A percentile compares a stretch with the other conserved stretches of the same genome.
phyloP scores from a whole-genome alignment of 2,113 vertebrate species.

The Caranx ignobilis region DNA sequence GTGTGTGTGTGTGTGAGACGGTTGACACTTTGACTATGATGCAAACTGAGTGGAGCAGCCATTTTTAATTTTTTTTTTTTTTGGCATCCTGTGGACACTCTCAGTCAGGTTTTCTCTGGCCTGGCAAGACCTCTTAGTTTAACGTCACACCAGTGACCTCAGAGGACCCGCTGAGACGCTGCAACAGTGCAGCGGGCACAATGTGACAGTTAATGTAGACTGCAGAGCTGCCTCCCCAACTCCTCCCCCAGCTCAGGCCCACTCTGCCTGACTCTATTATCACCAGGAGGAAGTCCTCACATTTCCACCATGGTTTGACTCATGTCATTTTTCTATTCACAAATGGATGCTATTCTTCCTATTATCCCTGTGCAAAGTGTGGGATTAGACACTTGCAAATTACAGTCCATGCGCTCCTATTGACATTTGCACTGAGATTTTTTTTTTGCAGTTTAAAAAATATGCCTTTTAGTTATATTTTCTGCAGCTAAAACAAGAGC shows the following conservation, averaged over 20 bases:
- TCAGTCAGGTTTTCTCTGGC: slow-evolving; percentile 24
- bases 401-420: not conserved
- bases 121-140: slow-evolving; percentile 23
- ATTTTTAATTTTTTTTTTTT: not conserved
- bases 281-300: slow-evolving; percentile 13
- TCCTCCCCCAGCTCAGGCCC: slow-evolving; percentile 20
- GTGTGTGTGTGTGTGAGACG: slow-evolving; percentile 8
- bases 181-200: slow-evolving; percentile 15
- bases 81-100: slow-evolving; percentile 8
- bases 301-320: slow-evolving; percentile 8
- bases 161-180: slow-evolving; percentile 39
- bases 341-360: not conserved
- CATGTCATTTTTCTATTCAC: not conserved
- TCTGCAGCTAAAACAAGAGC: slow-evolving; percentile 1
- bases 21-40: slow-evolving; percentile 45
- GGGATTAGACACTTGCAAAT: not conserved
- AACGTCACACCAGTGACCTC: slow-evolving; percentile 51
- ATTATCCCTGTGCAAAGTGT: slow-evolving; percentile 3
- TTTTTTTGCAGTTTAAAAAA: not conserved
- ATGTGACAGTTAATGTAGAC: slow-evolving; percentile 36
- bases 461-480: slow-evolving; percentile 15
- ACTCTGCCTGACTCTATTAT: slow-evolving; percentile 15
- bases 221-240: slow-evolving; percentile 15
- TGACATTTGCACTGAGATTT: not conserved
- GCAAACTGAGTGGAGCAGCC: slow-evolving; percentile 16